Evolutionary conservation across 2,797 vertebrate species (phyloP).

Genomic region (Anguilla pacifica): DNA sequence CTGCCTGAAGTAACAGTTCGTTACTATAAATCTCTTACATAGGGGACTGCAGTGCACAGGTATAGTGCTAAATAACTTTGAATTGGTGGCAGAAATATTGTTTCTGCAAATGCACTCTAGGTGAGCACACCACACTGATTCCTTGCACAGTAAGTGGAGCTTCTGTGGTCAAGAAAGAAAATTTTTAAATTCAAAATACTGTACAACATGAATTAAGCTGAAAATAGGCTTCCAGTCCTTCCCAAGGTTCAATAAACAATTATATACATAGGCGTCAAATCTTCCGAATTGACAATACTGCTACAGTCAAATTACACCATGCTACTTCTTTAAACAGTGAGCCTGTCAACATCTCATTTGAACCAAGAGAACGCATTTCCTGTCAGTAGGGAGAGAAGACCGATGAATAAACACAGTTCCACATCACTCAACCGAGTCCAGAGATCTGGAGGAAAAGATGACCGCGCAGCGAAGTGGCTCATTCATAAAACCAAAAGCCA

Average conservation of each 20-base stretch:
- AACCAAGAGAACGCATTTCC: neutral
- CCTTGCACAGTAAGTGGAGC: neutral
- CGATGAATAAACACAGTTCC: neutral
- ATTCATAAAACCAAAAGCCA: constrained; percentile 6
- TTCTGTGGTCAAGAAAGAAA: neutral
- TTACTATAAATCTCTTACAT: neutral
- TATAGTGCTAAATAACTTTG: neutral
- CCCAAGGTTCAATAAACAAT: neutral
- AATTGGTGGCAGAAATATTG: neutral
- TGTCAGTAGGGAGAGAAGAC: neutral
- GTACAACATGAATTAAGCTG: neutral
- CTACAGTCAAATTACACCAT: neutral
- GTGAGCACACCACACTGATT: neutral
- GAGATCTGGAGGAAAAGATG: neutral
- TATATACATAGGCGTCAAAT: neutral
- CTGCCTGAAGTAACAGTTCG: neutral
- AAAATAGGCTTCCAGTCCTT: neutral
- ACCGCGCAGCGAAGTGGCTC: neutral
- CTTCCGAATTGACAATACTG: neutral
- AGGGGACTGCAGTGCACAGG: neutral
- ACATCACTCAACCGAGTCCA: neutral
- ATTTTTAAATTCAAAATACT: neutral
- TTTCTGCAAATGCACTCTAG: neutral
- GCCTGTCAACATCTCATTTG: neutral
- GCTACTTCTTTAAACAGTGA: neutral